These are phyloP conservation scores for Pharmacophagus antenor DNA, from an alignment of 2,888 invertebrate species.

Conservation along the genomic window DNA sequence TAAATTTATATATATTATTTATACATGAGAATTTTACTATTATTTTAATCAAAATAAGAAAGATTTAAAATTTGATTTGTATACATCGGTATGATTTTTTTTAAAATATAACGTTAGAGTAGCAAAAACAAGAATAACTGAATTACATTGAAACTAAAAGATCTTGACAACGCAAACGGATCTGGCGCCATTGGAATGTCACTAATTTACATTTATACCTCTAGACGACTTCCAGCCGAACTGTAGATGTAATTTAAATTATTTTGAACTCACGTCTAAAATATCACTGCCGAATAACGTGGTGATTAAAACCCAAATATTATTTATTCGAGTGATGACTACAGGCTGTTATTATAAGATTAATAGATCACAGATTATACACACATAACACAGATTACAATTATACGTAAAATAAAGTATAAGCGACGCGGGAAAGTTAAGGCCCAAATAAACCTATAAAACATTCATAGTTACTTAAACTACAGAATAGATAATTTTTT, in stretches of 20 bases:
- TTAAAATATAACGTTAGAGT: too few species aligned
- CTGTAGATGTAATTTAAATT: neutral
- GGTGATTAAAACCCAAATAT: neutral
- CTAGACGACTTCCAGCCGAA: neutral
- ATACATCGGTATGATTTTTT: neutral
- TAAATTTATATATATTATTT: too few species aligned
- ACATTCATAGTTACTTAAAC: too few species aligned
- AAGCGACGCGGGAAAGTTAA: too few species aligned
- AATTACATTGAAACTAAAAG: neutral
- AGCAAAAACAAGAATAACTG: neutral
- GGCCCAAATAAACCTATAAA: too few species aligned
- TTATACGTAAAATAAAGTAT: too few species aligned
- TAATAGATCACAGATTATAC: neutral
- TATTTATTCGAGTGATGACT: neutral
- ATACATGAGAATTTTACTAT: too few species aligned
- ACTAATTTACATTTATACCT: neutral
- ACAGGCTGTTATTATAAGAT: neutral
- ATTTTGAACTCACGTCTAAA: neutral
- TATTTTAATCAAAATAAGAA: too few species aligned
- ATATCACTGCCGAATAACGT: neutral
- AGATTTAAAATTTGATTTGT: neutral
- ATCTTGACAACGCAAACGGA: neutral
- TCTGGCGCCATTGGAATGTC: neutral
- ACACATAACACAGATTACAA: too few species aligned
- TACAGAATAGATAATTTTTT: too few species aligned